These are phyloP conservation scores for Odontomyia ornata DNA, from an alignment of 2,888 invertebrate genomes.

Conservation along the genomic window DNA sequence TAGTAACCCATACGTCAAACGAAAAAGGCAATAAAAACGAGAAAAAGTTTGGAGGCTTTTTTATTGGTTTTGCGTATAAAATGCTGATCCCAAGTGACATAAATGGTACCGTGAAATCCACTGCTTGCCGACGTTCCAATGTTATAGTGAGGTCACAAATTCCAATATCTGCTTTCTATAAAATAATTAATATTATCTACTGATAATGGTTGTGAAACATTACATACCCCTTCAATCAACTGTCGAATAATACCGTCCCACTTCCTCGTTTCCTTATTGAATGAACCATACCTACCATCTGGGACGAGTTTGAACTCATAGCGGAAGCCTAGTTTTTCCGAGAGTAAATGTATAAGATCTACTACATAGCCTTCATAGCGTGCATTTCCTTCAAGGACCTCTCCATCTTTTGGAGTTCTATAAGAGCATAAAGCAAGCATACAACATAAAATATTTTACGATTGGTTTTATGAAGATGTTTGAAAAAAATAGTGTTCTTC, in stretches of 20 bases:
- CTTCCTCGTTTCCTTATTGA: slow-evolving; percentile 49
- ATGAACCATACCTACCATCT: slow-evolving; percentile 50
- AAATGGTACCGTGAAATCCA: slow-evolving; percentile 94
- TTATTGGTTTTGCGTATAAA: slow-evolving; percentile 78
- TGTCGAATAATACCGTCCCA: slow-evolving; percentile 54
- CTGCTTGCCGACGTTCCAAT: slow-evolving; percentile 80
- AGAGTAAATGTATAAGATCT: slow-evolving; percentile 66
- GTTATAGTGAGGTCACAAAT: slow-evolving; percentile 94
- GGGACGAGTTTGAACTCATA: slow-evolving; percentile 53
- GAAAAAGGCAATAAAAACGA: slow-evolving; percentile 86
- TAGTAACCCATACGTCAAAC: slow-evolving; percentile 84
- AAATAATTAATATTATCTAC: slow-evolving; percentile 51
- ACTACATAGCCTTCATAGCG: slow-evolving; percentile 66
- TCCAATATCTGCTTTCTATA: slow-evolving; percentile 87
- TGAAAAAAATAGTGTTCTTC: no score
- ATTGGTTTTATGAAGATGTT: no score
- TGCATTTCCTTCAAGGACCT: slow-evolving; percentile 67
- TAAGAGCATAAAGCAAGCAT: neutral
- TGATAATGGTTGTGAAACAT: neutral
- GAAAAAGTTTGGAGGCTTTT: slow-evolving; percentile 81
- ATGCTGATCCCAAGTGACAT: slow-evolving; percentile 92
- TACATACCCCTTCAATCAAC: slow-evolving; percentile 51
- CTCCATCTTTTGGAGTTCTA: slow-evolving; percentile 67
- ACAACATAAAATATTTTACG: no score
- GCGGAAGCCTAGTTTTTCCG: slow-evolving; percentile 57